These are phyloP conservation scores for Lithophane leautieri DNA, from an alignment of 2,888 invertebrate genomes.

Conservation along the genomic window DNA sequence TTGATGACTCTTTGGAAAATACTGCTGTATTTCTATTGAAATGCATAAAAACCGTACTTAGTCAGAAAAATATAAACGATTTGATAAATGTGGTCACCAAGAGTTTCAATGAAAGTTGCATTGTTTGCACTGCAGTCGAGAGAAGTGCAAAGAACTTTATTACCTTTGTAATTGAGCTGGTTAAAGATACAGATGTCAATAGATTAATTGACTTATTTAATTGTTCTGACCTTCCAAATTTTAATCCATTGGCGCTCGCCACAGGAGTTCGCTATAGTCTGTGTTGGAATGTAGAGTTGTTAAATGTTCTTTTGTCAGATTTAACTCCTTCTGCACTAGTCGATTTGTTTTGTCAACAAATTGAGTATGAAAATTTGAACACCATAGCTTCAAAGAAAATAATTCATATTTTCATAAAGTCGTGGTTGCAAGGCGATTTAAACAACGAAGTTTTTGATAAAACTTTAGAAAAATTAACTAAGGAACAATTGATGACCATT, in stretches of 20 bases:
- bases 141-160: conserved; percentile 17
- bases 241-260: conserved; percentile 30
- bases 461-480: conserved; percentile 20
- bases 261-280: not conserved
- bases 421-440: not conserved
- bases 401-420: conserved; percentile 14
- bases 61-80: conserved; percentile 11
- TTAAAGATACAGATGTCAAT: conserved; percentile 30
- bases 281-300: conserved; percentile 5
- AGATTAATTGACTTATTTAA: conserved; percentile 31
- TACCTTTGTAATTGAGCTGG: conserved; percentile 9
- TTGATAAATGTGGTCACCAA: conserved; percentile 19
- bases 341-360: conserved; percentile 14
- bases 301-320: conserved; percentile 13
- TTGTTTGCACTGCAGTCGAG: conserved; percentile 28
- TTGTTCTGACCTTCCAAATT: conserved; percentile 42
- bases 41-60: conserved; percentile 11
- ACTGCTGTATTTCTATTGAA: conserved; percentile 23
- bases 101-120: conserved; percentile 4
- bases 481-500: conserved; percentile 11
- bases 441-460: conserved; percentile 8
- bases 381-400: not conserved
- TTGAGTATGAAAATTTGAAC: not conserved
- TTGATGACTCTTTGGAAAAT: conserved; percentile 27
- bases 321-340: conserved; percentile 10